These are phyloP conservation scores for Subacronicta megacephala DNA, from an alignment of 2,888 invertebrate genomes.

Conservation along the genomic window DNA sequence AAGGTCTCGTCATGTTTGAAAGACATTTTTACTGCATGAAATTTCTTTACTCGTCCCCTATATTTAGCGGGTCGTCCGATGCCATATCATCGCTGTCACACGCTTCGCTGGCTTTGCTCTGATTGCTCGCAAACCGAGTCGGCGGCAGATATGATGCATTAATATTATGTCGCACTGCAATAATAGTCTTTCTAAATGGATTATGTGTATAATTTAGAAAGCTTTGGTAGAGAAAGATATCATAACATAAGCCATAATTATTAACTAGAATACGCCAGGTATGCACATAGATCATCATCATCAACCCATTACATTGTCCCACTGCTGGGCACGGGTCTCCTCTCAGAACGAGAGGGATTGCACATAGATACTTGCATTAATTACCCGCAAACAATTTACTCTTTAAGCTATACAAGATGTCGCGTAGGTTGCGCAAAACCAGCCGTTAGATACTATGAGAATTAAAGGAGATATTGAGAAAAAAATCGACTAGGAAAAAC, in stretches of 20 bases:
- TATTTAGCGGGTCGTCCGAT: conserved; percentile 12
- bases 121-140: conserved; percentile 19
- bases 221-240: background rate
- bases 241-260: background rate
- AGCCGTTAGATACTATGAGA: no score
- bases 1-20: conserved; percentile 1
- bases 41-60: conserved; percentile 1
- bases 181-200: background rate
- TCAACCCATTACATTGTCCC: no score
- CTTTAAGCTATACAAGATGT: no score
- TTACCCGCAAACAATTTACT: background rate
- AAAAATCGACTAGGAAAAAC: no score
- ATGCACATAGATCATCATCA: no score
- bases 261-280: background rate
- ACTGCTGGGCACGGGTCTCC: no score
- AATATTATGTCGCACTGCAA: conserved; percentile 15
- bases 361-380: background rate
- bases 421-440: no score
- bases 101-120: conserved; percentile 26
- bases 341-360: no score
- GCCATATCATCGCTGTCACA: conserved; percentile 14
- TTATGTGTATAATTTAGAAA: conserved; percentile 1
- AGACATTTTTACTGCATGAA: background rate
- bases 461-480: no score
- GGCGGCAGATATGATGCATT: conserved; percentile 8